Evolutionary conservation across 2,113 vertebrate genomes (phyloP).

Genomic region (Alethe castanea): DNA sequence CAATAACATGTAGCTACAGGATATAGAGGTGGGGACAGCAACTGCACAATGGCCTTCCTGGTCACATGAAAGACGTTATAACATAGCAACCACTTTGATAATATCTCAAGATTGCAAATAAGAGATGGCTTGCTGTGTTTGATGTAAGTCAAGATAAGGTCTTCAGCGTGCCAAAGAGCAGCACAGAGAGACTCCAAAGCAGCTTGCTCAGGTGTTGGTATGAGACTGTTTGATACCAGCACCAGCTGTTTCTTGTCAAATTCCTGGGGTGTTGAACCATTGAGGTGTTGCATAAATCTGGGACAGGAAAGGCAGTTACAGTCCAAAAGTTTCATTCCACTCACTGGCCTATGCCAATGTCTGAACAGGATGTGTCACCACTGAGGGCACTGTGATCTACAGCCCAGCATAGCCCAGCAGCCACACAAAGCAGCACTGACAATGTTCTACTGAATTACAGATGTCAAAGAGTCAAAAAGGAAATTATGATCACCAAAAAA

Average conservation of each 20-base stretch:
- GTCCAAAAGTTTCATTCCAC: neutral
- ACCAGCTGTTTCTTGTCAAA: neutral
- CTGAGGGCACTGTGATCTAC: neutral
- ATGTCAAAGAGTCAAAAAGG: neutral
- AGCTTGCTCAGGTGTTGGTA: neutral
- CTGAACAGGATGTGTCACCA: neutral
- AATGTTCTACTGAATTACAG: neutral
- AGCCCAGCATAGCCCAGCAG: neutral
- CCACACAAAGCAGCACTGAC: neutral
- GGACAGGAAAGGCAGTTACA: neutral
- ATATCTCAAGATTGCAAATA: neutral
- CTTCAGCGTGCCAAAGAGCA: neutral
- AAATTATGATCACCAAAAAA: neutral
- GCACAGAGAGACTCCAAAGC: neutral
- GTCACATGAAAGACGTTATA: neutral
- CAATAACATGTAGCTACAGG: neutral
- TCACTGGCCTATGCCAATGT: too few relatives aligned
- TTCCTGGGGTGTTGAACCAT: neutral
- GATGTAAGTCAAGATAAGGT: neutral
- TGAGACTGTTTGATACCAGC: neutral
- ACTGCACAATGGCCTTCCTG: neutral
- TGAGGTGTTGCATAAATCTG: neutral
- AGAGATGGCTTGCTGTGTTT: neutral
- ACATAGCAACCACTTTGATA: neutral
- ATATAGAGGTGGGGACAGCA: neutral